Base-by-base conservation (phyloP, 1,140 invertebrate species). In the Luehdorfia chinensis region DNA sequence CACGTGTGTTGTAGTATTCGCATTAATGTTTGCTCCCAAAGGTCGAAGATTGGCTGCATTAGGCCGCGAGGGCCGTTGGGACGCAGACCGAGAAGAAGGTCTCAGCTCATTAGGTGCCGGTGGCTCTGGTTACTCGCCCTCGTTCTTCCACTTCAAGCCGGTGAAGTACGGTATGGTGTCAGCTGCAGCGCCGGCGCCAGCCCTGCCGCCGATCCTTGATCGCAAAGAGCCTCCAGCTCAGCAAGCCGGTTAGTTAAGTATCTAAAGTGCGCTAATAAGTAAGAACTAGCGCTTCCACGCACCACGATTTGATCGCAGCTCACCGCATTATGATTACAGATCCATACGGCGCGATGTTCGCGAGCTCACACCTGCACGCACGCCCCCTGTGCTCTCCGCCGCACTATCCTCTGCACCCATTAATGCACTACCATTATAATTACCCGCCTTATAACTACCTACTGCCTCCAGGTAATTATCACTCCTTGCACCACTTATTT, bases 1-100 rank as follows among this genome's bases (percentile, higher is more conserved):
- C 16, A 96, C 94, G 3, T 92, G 95, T 15, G 90, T 93, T 1
- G 90, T 96, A 5, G 92, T 97, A 6, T 96, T 98, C 74, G 89
- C 97, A 32, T 91, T 96, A 6, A 97, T 98, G 95, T 98, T 98
- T 81, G 92, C 97, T 78, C 95, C 96, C 1, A 97, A 97, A 87
- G 94, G 94, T 27, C 89, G 96, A n/a, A 95, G 97, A 58, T 79
- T 97, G 66, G 95, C 95, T 0, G 96, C 95, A 4, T 91, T 97
- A 87, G 95, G 96, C 8, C 93, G 94, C 52, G 93, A 94, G 65
- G 92, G 90, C 37, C 90, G 93, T 33, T 89, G 93, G 72, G 88
- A 93, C 13, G 94, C 94, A 59, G 94, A 96, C 70, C 87, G 92
- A 54, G 93, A 94, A 41, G 92, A 93, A 63, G 89, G 92, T 41